Evolutionary conservation across 2,113 vertebrate genomes (phyloP).

Genomic region (Chaenogobius annularis): DNA sequence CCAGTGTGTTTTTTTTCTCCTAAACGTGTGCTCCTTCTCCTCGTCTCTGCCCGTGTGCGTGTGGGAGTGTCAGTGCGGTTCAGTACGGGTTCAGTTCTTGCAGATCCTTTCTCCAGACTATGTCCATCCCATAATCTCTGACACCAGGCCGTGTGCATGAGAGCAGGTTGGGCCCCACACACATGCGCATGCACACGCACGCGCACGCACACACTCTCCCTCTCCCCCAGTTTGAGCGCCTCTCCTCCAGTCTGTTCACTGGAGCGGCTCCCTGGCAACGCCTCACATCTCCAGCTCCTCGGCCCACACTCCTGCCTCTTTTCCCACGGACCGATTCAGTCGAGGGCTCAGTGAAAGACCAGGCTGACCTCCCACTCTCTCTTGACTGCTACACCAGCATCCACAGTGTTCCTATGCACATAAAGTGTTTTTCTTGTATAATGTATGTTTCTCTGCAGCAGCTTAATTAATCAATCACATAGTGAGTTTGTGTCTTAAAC

Average conservation of each 20-base stretch:
- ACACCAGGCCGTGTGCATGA: constrained; percentile 28
- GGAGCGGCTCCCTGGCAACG: constrained; percentile 43
- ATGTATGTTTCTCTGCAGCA: background rate
- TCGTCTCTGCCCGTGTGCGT: background rate
- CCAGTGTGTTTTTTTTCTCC: background rate
- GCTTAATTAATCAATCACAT: background rate
- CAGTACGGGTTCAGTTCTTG: constrained; percentile 10
- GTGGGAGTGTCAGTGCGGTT: background rate
- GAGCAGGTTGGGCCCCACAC: constrained; percentile 1
- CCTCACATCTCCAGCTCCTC: constrained; percentile 31
- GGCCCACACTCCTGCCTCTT: constrained; percentile 15
- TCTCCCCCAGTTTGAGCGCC: constrained; percentile 28
- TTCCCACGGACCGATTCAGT: constrained; percentile 33
- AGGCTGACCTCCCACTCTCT: background rate
- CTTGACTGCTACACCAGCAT: background rate
- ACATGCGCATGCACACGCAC: background rate
- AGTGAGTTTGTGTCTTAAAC: background rate
- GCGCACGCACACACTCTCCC: background rate
- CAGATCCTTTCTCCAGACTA: constrained; percentile 24
- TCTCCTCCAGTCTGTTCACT: constrained; percentile 51
- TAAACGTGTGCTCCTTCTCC: background rate
- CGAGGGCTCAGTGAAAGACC: background rate
- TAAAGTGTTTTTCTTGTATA: no score
- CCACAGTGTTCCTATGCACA: no score
- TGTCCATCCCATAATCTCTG: constrained; percentile 42